Evolutionary conservation across 2,797 vertebrate species (phyloP).

Genomic region (Anabas testudineus): DNA sequence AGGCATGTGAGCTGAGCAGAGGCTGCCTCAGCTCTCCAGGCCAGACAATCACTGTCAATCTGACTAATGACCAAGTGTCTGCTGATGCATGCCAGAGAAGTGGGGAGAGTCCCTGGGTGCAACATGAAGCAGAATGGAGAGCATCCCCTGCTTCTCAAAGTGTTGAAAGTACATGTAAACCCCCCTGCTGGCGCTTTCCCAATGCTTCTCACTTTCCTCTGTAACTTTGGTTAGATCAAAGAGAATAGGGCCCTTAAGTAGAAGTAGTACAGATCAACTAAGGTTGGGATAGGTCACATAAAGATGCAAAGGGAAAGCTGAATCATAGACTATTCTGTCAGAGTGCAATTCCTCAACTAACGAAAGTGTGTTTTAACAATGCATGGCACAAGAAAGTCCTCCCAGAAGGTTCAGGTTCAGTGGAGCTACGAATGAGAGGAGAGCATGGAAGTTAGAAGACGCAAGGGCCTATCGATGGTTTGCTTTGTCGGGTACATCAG

Average conservation of each 20-base stretch:
- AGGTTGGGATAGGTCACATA: constrained; percentile 66
- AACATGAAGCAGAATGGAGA: constrained; percentile 82
- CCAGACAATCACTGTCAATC: constrained; percentile 85
- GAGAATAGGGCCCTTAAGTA: constrained; percentile 72
- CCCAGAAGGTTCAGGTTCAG: constrained; percentile 50
- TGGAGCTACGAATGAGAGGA: constrained; percentile 52
- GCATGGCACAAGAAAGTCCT: constrained; percentile 62
- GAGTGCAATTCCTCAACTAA: constrained; percentile 58
- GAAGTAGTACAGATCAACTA: constrained; percentile 74
- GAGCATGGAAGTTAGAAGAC: constrained; percentile 57
- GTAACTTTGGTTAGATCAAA: constrained; percentile 82
- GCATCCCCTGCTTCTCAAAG: constrained; percentile 70
- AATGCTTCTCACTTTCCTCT: constrained; percentile 71
- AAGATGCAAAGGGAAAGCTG: constrained; percentile 66
- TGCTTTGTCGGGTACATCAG: constrained; percentile 67
- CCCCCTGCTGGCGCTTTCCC: constrained; percentile 69
- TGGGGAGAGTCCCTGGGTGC: constrained; percentile 67
- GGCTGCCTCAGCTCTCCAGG: constrained; percentile 75
- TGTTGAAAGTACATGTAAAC: constrained; percentile 76
- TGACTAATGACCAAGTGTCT: constrained; percentile 83
- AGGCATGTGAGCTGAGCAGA: constrained; percentile 68
- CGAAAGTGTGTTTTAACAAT: constrained; percentile 73
- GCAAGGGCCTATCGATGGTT: constrained; percentile 27
- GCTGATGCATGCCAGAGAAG: constrained; percentile 78
- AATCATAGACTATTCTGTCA: constrained; percentile 74